Evolutionary conservation across 2,797 vertebrate species (phyloP).

Genomic region (Cyprinodon diabolis): DNA sequence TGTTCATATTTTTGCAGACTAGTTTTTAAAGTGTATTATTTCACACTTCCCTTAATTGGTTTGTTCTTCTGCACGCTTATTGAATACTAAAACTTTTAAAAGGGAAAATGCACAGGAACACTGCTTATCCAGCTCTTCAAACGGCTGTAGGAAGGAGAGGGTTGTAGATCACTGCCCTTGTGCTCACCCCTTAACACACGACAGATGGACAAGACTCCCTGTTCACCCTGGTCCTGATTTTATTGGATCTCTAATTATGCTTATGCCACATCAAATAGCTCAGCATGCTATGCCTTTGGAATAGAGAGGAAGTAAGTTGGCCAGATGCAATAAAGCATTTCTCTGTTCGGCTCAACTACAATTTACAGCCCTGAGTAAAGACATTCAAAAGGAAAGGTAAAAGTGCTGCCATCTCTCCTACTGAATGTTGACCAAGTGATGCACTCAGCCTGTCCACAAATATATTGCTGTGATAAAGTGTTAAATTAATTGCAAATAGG

Average conservation of each 20-base stretch:
- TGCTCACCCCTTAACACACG: slow-evolving; percentile 69
- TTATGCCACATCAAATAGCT: slow-evolving; percentile 82
- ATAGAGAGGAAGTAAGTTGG: slow-evolving; percentile 77
- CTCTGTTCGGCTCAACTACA: slow-evolving; percentile 69
- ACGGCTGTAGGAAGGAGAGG: slow-evolving; percentile 49
- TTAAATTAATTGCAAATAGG: neutral
- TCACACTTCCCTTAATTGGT: slow-evolving; percentile 57
- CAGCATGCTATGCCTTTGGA: slow-evolving; percentile 79
- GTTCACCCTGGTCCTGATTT: slow-evolving; percentile 53
- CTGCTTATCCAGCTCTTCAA: slow-evolving; percentile 40
- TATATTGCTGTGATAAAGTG: neutral
- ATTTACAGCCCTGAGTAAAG: slow-evolving; percentile 66
- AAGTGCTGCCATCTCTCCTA: slow-evolving; percentile 37
- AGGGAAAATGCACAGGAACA: slow-evolving; percentile 32
- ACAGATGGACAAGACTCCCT: slow-evolving; percentile 78
- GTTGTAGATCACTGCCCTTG: slow-evolving; percentile 42
- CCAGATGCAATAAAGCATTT: slow-evolving; percentile 76
- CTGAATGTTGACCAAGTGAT: slow-evolving; percentile 28
- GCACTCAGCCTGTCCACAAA: slow-evolving; percentile 6
- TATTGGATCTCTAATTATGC: slow-evolving; percentile 82
- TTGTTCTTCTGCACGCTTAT: slow-evolving; percentile 43
- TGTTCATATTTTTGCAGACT: slow-evolving; percentile 1
- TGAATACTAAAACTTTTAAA: slow-evolving; percentile 65
- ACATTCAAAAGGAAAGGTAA: slow-evolving; percentile 53
- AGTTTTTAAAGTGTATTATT: slow-evolving; percentile 33